Percentiles rank a stretch among this genome's conserved stretches.
phyloP scores from a whole-genome alignment of 2,888 invertebrate genomes.

The Cataglyphis livida region DNA sequence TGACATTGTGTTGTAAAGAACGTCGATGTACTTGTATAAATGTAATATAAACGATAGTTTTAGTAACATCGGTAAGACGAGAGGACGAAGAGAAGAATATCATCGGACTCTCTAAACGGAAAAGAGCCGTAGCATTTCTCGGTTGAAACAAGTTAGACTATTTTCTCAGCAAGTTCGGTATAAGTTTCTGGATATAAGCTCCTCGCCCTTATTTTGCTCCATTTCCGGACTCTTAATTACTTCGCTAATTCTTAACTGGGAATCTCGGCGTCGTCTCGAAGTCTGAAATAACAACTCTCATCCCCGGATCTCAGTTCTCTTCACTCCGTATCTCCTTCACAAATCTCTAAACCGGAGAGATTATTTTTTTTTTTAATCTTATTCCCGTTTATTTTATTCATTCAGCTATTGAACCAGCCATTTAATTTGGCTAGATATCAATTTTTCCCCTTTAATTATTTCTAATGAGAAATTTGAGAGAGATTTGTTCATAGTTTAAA shows the following conservation, averaged over 20 bases:
- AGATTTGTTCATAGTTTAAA: not conserved
- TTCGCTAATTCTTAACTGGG: conserved; percentile 83
- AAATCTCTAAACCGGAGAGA: conserved; percentile 68
- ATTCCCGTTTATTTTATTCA: conserved; percentile 18
- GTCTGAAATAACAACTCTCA: conserved; percentile 81
- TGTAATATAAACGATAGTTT: conserved; percentile 18
- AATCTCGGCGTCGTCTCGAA: conserved; percentile 76
- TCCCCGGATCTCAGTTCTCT: conserved; percentile 56
- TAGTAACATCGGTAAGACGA: conserved; percentile 44
- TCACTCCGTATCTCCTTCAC: conserved; percentile 32
- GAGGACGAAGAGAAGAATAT: conserved; percentile 50
- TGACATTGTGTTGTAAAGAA: not conserved
- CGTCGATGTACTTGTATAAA: conserved; percentile 8
- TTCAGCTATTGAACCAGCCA: conserved; percentile 23
- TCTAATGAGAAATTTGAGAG: not conserved
- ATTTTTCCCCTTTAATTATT: conserved; percentile 64
- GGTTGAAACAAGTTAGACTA: conserved; percentile 70
- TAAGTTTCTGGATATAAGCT: conserved; percentile 81
- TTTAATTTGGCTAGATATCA: conserved; percentile 58
- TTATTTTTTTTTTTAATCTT: conserved; percentile 46
- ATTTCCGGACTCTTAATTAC: conserved; percentile 84
- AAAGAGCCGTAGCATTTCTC: conserved; percentile 74
- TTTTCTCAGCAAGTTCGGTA: conserved; percentile 75
- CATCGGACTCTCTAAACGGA: conserved; percentile 72
- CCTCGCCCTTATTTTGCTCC: conserved; percentile 80